Evolutionary conservation across 2,797 vertebrate species (phyloP).

Genomic region (Graptemys geographica): DNA sequence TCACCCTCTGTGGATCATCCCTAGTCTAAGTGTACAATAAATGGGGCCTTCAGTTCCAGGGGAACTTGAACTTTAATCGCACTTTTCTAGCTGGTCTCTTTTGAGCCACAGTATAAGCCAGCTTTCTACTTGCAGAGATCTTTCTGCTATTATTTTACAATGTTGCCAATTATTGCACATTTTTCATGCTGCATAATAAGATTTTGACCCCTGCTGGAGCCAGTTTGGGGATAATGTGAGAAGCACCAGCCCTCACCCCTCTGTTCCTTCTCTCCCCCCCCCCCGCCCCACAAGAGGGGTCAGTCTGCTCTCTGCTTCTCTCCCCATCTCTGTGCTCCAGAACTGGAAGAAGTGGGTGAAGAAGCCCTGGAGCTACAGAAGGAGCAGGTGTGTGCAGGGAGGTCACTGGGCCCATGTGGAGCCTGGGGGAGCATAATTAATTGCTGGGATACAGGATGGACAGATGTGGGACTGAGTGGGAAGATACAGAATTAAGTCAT

Average conservation of each 20-base stretch:
- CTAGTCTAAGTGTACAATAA: not conserved
- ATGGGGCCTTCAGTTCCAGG: not conserved
- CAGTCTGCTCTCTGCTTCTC: too few relatives aligned
- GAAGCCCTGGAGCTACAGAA: too few relatives aligned
- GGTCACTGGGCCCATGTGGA: too few relatives aligned
- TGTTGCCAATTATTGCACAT: not conserved
- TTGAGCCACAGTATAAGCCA: not conserved
- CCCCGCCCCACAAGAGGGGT: too few relatives aligned
- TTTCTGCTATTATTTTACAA: not conserved
- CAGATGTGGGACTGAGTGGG: too few relatives aligned
- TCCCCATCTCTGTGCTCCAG: too few relatives aligned
- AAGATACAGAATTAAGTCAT: too few relatives aligned
- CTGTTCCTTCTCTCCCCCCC: too few relatives aligned
- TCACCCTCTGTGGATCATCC: not conserved
- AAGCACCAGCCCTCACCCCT: not conserved
- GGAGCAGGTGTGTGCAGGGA: too few relatives aligned
- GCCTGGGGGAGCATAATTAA: too few relatives aligned
- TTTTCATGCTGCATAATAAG: not conserved
- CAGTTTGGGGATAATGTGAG: not conserved
- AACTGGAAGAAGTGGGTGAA: too few relatives aligned
- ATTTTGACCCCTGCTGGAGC: not conserved
- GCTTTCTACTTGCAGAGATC: not conserved
- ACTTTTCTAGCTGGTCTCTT: not conserved
- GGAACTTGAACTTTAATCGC: not conserved
- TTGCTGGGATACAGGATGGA: too few relatives aligned